Base-by-base conservation (phyloP, 2,888 invertebrate species). In the Gisinianus flammeolus region DNA sequence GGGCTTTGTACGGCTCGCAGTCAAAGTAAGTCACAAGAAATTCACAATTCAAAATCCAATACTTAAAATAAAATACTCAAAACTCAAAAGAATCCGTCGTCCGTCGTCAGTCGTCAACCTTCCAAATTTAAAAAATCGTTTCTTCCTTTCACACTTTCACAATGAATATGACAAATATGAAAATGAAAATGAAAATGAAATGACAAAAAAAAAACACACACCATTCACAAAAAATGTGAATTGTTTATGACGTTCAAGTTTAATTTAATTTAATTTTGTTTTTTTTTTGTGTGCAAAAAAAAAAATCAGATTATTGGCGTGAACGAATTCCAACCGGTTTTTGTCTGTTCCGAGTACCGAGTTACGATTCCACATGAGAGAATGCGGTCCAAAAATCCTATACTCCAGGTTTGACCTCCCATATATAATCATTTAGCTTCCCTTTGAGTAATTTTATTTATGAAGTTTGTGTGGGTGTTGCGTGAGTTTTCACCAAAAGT, bases 1-100 rank as follows among this genome's bases (percentile, higher is more conserved):
- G 80, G 92, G 92, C 26, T 93, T 93, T 87, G 90, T 94, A 64
- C 89, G 90, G 44, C 91, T 95, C 81, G 90, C 93, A 87, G 93
- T 97, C 58, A 91, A 91, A 86, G 92, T 97, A 69, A 89, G 89
- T 28, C 2, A 68, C n/a, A n/a, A n/a, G n/a, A n/a, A n/a, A n/a
- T n/a, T n/a, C n/a, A n/a, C n/a, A n/a, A n/a, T n/a, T n/a, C n/a
- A n/a, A n/a, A n/a, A n/a, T n/a, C n/a, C n/a, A n/a, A n/a, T n/a
- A n/a, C n/a, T n/a, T n/a, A n/a, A n/a, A n/a, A n/a, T n/a, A n/a
- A n/a, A n/a, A n/a, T n/a, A 44, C 35, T 35, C 58, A 58, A 19
- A 19, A 44, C 16, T 44, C 16, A 44, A 44, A 8, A 44, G 52
- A 44, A n/a, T n/a, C 52, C 52, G 16, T 44, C 10, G 52, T n/a